Evolutionary conservation across 1,140 invertebrate genomes (phyloP), one percentile per base, ranked within the genome.

Genomic region (Heliconius eleuchia): DNA sequence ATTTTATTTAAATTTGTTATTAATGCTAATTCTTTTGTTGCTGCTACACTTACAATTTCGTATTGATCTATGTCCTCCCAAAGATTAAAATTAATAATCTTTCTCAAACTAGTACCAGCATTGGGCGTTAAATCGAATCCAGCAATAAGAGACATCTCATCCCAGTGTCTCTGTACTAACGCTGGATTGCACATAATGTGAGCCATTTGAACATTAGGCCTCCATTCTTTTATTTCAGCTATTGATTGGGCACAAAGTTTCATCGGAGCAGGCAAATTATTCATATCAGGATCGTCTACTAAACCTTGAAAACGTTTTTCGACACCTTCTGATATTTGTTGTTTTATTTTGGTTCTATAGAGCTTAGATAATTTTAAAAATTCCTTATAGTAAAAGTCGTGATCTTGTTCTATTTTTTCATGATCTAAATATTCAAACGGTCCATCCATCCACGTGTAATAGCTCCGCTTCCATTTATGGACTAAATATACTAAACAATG

Each of bases 371-470:
- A 96, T 91, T 97, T 97, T 30, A 95, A 95, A 93, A 96, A 98
- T 85, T 96, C 97, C 90, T 96, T 97, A 42, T 96, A 96, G 86
- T 96, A 97, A 80, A 97, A 96, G 23, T 97, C 96, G 3, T 97
- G 96, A 80, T 96, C 96, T 71, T 95, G 89, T 91, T 98, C 97
- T 74, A 98, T 96, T 83, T 95, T 94, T 55, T 95, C 94, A 11
- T 96, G 96, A 88, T 98, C 96, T 70, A 99, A 94, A 86, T 97
- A 97, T 88, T 98, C 96, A 93, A 99, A 99, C 4, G 97, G 96
- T n/a, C 98, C 98, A 92, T 99, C 97, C 95, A 98, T 96, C 97
- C 98, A 99, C 71, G 97, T 97, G 86, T 97, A 97, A 87, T 97
- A 96, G 81, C 97, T 97, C 78, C 97, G 96, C 90, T 97, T 96